Conservation (phyloP, 2,888 invertebrate genomes). For the Megastigmus dorsalis region DNA sequence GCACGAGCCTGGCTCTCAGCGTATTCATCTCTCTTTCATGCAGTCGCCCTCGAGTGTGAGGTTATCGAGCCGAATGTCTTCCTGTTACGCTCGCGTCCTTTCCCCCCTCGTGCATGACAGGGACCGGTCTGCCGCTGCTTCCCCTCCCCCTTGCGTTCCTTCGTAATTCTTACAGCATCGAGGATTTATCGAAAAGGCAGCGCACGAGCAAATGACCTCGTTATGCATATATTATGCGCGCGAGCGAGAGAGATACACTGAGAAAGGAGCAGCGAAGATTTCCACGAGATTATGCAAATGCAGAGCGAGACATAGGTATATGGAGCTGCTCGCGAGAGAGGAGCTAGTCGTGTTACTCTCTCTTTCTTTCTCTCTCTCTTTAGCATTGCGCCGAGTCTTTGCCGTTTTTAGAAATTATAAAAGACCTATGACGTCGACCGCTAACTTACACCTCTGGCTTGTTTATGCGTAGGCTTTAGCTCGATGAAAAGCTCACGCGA, state of each 20-base stretch:
- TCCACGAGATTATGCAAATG: constrained; percentile 35
- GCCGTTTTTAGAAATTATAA: background rate
- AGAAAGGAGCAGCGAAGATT: constrained; percentile 2
- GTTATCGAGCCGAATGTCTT: background rate
- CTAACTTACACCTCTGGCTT: constrained; percentile 14
- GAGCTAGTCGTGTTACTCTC: background rate
- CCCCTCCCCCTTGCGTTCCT: no score
- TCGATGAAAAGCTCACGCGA: constrained; percentile 17
- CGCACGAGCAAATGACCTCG: constrained; percentile 35
- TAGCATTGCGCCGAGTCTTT: background rate
- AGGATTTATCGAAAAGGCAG: constrained; percentile 32
- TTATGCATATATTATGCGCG: constrained; percentile 17
- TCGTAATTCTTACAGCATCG: no score
- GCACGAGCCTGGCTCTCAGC: background rate
- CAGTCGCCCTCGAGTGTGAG: background rate
- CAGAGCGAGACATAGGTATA: no score
- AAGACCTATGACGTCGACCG: background rate
- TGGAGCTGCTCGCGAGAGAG: background rate
- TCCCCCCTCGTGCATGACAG: background rate
- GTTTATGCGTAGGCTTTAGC: constrained; percentile 1
- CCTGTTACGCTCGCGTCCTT: background rate
- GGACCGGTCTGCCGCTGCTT: background rate
- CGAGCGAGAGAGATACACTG: no score
- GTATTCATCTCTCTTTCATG: background rate
- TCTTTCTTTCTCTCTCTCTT: background rate